phyloP scores from a whole-genome alignment of 2,888 invertebrate genomes.

The Standfussiana lucernea region DNA sequence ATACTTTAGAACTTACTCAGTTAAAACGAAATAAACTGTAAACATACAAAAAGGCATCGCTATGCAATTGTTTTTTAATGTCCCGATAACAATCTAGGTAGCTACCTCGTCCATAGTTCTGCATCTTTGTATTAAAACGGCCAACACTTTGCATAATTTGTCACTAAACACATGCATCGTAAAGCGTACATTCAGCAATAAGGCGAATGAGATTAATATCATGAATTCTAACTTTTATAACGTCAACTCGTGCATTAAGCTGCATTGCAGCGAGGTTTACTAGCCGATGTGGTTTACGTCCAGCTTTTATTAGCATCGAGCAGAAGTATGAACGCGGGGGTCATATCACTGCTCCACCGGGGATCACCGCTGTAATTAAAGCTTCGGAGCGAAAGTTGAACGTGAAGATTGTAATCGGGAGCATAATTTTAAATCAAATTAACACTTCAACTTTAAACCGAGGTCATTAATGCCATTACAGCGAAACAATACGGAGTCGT shows the following conservation, averaged over 20 bases:
- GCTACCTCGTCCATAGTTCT: constrained; percentile 49
- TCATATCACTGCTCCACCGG: constrained; percentile 83
- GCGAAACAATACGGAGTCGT: constrained; percentile 90
- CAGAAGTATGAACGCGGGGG: constrained; percentile 72
- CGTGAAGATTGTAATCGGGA: constrained; percentile 87
- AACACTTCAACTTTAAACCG: constrained; percentile 91
- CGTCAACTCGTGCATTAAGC: constrained; percentile 78
- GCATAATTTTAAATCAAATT: constrained; percentile 91
- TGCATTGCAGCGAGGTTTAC: constrained; percentile 78
- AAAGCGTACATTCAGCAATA: constrained; percentile 72
- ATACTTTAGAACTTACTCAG: constrained; percentile 49
- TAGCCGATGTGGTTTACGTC: constrained; percentile 71
- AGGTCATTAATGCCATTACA: constrained; percentile 90
- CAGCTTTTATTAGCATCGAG: constrained; percentile 75
- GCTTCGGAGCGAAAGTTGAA: constrained; percentile 88
- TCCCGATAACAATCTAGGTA: constrained; percentile 63
- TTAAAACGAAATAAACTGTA: constrained; percentile 47
- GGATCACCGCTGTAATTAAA: constrained; percentile 86
- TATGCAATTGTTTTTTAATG: constrained; percentile 65
- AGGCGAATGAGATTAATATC: constrained; percentile 77
- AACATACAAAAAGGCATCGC: constrained; percentile 59
- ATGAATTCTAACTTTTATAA: constrained; percentile 80
- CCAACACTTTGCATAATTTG: constrained; percentile 78
- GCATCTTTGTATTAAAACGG: constrained; percentile 66
- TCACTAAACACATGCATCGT: constrained; percentile 74